phyloP scores from a whole-genome alignment of 2,113 vertebrate species.

The Sylvilagus bachmani region DNA sequence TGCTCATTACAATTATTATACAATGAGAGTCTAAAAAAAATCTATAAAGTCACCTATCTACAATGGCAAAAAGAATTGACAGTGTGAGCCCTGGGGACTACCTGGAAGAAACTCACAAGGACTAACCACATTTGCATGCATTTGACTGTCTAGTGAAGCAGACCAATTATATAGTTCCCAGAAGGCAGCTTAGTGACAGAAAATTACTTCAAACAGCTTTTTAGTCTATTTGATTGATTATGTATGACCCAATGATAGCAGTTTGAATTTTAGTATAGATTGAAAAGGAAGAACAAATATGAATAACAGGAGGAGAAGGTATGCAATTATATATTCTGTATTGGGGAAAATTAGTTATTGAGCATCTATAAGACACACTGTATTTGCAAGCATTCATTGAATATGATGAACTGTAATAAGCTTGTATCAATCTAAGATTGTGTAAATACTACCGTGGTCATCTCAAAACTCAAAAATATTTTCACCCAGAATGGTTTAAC shows the following conservation, averaged over 20 bases:
- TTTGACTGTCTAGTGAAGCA: constrained; percentile 44
- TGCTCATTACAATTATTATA: constrained; percentile 46
- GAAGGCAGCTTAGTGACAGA: constrained; percentile 61
- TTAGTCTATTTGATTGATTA: constrained; percentile 59
- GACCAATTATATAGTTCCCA: constrained; percentile 59
- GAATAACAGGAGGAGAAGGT: background rate
- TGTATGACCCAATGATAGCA: background rate
- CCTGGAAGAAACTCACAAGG: constrained; percentile 34
- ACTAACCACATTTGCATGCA: constrained; percentile 55
- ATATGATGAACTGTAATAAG: background rate
- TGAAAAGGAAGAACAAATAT: background rate
- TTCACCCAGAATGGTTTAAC: background rate
- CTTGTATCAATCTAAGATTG: background rate
- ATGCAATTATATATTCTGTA: background rate
- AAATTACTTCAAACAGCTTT: constrained; percentile 68
- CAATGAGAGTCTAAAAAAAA: background rate
- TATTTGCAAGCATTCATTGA: background rate
- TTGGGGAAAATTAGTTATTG: background rate
- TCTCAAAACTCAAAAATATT: background rate
- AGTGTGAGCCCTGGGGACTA: background rate
- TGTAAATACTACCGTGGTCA: background rate
- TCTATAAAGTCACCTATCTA: background rate
- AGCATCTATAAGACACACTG: background rate
- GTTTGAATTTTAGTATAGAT: constrained; percentile 32
- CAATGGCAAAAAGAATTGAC: constrained; percentile 1